Conservation (phyloP, 2,797 vertebrate genomes). For the Cynodonichthys magdalenae region DNA sequence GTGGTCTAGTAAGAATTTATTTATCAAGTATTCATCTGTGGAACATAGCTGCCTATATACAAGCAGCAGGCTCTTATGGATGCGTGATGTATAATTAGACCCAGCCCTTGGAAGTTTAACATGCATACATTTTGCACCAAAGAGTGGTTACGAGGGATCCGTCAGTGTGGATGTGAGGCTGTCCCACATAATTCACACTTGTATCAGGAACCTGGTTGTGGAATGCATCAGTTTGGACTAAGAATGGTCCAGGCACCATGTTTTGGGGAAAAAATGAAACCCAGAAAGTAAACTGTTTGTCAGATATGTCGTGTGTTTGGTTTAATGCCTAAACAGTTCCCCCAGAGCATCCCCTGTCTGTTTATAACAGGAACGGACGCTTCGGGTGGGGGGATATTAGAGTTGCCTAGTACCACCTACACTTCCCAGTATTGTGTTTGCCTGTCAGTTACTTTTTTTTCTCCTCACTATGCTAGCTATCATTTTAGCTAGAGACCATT, state of each 20-base stretch:
- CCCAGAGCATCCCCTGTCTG: slow-evolving; percentile 71
- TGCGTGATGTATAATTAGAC: slow-evolving; percentile 68
- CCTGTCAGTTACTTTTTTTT: slow-evolving; percentile 20
- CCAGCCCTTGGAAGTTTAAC: slow-evolving; percentile 49
- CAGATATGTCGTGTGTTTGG: slow-evolving; percentile 81
- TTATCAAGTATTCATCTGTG: slow-evolving; percentile 79
- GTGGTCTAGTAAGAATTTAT: slow-evolving; percentile 75
- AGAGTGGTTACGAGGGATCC: slow-evolving; percentile 2
- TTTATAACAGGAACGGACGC: slow-evolving; percentile 67
- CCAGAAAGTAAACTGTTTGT: slow-evolving; percentile 83
- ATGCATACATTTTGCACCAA: slow-evolving; percentile 28
- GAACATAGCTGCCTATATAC: slow-evolving; percentile 68
- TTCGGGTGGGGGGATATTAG: slow-evolving; percentile 3
- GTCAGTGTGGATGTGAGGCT: slow-evolving; percentile 15
- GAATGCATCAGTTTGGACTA: slow-evolving; percentile 67
- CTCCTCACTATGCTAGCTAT: background rate
- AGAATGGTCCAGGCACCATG: slow-evolving; percentile 58
- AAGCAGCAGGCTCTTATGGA: slow-evolving; percentile 60
- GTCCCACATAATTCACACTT: slow-evolving; percentile 32
- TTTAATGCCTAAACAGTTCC: slow-evolving; percentile 82
- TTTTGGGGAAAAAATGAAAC: slow-evolving; percentile 74
- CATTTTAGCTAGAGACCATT: background rate
- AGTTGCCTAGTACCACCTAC: slow-evolving; percentile 56
- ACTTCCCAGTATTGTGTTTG: slow-evolving; percentile 26
- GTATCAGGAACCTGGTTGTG: slow-evolving; percentile 49